Percentiles rank a stretch among this genome's conserved stretches.
Conservation (phyloP, 2,113 vertebrate species). For the Pseudorasbora parva region DNA sequence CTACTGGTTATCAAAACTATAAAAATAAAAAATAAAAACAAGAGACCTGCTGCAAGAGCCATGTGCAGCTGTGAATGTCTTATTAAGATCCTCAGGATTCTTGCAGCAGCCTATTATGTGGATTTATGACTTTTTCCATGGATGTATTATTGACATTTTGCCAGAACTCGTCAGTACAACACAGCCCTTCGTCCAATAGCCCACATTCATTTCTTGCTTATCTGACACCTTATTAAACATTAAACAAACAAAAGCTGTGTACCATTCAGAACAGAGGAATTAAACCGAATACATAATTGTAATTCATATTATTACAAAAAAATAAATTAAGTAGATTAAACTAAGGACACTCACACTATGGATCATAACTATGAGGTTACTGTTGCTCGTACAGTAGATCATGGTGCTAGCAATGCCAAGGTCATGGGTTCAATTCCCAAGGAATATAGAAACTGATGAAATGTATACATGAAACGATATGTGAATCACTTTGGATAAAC, state of each 20-base stretch:
- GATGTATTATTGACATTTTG: slow-evolving; percentile 19
- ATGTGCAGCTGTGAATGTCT: background rate
- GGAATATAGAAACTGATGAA: background rate
- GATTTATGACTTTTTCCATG: slow-evolving; percentile 1
- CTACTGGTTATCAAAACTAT: background rate
- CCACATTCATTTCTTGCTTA: background rate
- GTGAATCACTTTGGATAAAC: background rate
- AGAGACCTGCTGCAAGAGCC: slow-evolving; percentile 1
- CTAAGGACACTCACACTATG: background rate
- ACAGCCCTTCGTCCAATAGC: background rate
- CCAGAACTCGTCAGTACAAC: background rate
- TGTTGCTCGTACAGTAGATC: background rate
- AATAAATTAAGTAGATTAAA: too few relatives aligned
- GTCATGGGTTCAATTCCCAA: background rate
- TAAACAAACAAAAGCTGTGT: background rate
- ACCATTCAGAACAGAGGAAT: background rate
- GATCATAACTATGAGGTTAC: too few relatives aligned
- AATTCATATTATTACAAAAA: background rate
- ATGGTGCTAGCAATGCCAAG: background rate
- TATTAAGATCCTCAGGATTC: slow-evolving; percentile 1
- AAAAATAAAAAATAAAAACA: background rate
- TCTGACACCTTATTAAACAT: background rate
- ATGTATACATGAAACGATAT: background rate
- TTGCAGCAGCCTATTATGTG: slow-evolving; percentile 2
- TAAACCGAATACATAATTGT: background rate